Conservation (phyloP, 2,113 vertebrate species). For the Mesembrinibis cayennensis region DNA sequence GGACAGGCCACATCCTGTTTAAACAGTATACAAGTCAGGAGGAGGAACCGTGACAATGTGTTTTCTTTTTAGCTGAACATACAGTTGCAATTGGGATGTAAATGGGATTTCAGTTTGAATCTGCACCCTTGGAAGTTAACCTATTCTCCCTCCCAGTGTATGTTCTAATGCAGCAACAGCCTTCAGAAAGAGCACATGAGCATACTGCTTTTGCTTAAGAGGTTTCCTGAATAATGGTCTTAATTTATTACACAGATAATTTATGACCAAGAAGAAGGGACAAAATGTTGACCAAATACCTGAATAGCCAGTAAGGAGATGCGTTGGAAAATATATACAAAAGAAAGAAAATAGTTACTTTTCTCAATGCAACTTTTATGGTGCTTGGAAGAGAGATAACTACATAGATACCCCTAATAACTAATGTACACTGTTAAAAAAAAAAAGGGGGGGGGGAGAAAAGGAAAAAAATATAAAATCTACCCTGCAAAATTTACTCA, state of each 20-base stretch:
- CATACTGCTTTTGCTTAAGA: neutral
- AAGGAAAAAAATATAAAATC: neutral
- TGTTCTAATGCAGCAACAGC: neutral
- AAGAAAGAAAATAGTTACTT: neutral
- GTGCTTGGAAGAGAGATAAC: neutral
- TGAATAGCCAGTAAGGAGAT: neutral
- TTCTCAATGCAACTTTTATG: neutral
- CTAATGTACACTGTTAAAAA: neutral
- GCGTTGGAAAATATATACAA: neutral
- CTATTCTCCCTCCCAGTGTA: neutral
- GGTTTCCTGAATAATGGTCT: neutral
- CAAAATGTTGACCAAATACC: neutral
- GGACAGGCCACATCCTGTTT: neutral
- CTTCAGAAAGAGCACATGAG: neutral
- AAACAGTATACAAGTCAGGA: neutral
- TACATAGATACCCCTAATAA: neutral
- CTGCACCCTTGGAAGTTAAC: neutral
- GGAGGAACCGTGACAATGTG: neutral
- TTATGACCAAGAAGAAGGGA: neutral
- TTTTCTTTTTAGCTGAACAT: neutral
- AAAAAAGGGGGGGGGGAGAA: no score
- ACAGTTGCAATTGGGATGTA: neutral
- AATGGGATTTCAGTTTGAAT: fast-evolving
- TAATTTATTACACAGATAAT: neutral
- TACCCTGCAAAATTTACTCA: neutral